Conservation (phyloP, 2,888 invertebrate species). For the Drosophila pullipes region DNA sequence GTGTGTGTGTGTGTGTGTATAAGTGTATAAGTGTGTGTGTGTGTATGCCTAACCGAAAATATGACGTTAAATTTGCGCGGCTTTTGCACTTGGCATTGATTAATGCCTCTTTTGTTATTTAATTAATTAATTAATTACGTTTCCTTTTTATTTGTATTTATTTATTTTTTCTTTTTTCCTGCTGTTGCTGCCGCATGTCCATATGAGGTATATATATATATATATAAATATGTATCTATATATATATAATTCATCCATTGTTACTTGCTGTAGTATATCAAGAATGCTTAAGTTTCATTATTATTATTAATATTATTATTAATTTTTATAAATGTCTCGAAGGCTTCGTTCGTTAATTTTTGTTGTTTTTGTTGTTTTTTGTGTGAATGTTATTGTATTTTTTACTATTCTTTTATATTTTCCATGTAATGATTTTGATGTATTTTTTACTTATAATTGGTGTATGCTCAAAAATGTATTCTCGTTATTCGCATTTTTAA, state of each 20-base stretch:
- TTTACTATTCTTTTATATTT: constrained; percentile 12
- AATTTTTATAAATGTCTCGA: constrained; percentile 55
- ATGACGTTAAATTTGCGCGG: constrained; percentile 55
- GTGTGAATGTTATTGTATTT: constrained; percentile 26
- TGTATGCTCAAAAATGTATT: constrained; percentile 71
- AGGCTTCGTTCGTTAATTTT: constrained; percentile 56
- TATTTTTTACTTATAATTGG: constrained; percentile 67
- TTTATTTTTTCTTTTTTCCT: constrained; percentile 12
- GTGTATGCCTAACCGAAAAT: constrained; percentile 42
- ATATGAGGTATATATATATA: constrained; percentile 22
- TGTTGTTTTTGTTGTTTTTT: constrained; percentile 12
- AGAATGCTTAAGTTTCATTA: constrained; percentile 44
- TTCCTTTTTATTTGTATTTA: constrained; percentile 23
- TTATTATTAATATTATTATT: constrained; percentile 27
- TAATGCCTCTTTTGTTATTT: constrained; percentile 50
- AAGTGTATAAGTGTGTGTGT: constrained; percentile 11
- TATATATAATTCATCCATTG: constrained; percentile 25
- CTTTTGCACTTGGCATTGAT: constrained; percentile 67
- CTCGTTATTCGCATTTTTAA: constrained; percentile 42
- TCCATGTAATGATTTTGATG: constrained; percentile 32
- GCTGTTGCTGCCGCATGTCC: constrained; percentile 27
- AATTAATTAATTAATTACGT: constrained; percentile 45
- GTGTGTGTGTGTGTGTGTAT: constrained; percentile 1
- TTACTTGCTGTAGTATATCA: constrained; percentile 47
- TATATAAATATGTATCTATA: constrained; percentile 28